Evolutionary conservation across 1,140 invertebrate genomes (phyloP).

Genomic region (Cherax destructor): DNA sequence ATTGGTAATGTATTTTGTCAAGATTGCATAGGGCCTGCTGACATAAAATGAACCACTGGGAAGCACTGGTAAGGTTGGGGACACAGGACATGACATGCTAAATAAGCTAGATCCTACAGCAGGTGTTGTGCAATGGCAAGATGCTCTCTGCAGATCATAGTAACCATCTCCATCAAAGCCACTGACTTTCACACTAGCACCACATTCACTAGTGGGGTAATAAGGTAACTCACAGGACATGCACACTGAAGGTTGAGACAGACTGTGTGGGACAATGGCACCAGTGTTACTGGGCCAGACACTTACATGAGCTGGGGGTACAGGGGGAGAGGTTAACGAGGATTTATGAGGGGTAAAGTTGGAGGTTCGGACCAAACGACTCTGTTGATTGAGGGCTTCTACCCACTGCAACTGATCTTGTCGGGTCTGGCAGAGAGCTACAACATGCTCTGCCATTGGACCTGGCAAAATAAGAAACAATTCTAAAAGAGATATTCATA

Average conservation of each 20-base stretch:
- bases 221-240: conserved; percentile 59
- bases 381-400: conserved; percentile 83
- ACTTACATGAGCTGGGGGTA: conserved; percentile 68
- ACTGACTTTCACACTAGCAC: conserved; percentile 15
- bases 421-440: conserved; percentile 88
- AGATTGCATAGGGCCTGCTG: conserved; percentile 57
- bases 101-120: conserved; percentile 2
- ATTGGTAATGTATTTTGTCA: conserved; percentile 52
- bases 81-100: conserved; percentile 17
- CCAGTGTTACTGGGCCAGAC: conserved; percentile 9
- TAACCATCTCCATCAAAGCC: conserved; percentile 4
- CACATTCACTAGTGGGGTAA: neutral
- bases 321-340: conserved; percentile 70
- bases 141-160: neutral
- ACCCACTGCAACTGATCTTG: conserved; percentile 92
- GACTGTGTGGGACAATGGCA: neutral
- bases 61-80: neutral
- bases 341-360: conserved; percentile 72
- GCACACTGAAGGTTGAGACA: conserved; percentile 26
- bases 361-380: conserved; percentile 75
- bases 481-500: neutral
- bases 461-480: conserved; percentile 77
- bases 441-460: conserved; percentile 91
- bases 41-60: conserved; percentile 19
- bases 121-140: conserved; percentile 23